Evolutionary conservation across 2,888 invertebrate genomes (phyloP).

Genomic region (Ormyrus labotus): DNA sequence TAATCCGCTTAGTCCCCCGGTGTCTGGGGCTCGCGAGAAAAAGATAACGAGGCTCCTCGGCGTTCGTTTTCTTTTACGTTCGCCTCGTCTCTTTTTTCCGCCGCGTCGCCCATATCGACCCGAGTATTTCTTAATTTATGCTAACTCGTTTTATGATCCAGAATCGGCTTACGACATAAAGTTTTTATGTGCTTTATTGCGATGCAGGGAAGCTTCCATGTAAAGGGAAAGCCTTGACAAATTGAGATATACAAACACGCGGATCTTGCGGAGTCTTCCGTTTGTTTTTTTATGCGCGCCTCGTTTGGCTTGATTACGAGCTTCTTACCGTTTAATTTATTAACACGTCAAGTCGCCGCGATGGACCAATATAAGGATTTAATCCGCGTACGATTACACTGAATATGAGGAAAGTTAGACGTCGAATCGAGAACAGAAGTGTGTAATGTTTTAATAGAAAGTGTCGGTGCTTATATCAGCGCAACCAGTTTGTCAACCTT

Average conservation of each 20-base stretch:
- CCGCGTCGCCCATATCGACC: too few species aligned
- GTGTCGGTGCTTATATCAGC: too few species aligned
- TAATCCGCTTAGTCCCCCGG: conserved; percentile 36
- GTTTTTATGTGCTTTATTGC: conserved; percentile 13
- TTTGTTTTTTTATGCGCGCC: conserved; percentile 8
- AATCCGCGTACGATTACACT: too few species aligned
- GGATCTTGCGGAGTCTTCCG: not conserved
- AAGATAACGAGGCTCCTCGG: not conserved
- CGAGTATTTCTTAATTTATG: conserved; percentile 35
- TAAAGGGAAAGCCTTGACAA: conserved; percentile 13
- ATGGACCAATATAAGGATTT: too few species aligned
- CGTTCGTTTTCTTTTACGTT: not conserved
- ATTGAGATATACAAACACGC: conserved; percentile 43
- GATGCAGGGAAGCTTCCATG: too few species aligned
- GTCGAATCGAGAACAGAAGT: not conserved
- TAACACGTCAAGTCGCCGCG: too few species aligned
- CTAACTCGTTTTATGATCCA: conserved; percentile 29
- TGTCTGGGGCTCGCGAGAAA: not conserved
- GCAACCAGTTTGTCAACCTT: too few species aligned
- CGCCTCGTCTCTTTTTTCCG: conserved; percentile 13
- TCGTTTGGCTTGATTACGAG: not conserved
- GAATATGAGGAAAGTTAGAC: too few species aligned
- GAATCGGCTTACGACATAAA: conserved; percentile 21
- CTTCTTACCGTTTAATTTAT: not conserved
- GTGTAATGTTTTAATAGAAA: too few species aligned